A percentile compares a stretch with the other conserved stretches of the same genome.
phyloP scores from a whole-genome alignment of 1,140 invertebrate genomes.

The Coptotermes formosanus region DNA sequence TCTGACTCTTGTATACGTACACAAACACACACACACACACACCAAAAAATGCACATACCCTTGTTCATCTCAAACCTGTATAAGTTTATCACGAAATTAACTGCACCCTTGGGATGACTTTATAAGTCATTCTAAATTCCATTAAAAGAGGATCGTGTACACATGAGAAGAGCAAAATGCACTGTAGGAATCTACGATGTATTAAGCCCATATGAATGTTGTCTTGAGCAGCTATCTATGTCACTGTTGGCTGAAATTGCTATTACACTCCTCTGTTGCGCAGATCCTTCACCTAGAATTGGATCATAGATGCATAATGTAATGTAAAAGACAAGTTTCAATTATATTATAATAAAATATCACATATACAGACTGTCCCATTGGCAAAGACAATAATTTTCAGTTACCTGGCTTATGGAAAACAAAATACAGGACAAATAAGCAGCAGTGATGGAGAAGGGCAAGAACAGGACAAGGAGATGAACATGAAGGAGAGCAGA shows the following conservation, averaged over 20 bases:
- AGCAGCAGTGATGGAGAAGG: no score
- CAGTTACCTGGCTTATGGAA: no score
- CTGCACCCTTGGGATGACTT: neutral
- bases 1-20: no score
- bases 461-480: no score
- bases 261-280: slow-evolving; percentile 19
- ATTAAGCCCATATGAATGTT: slow-evolving; percentile 14
- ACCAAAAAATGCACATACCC: neutral
- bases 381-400: no score
- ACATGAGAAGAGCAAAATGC: neutral
- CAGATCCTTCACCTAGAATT: neutral
- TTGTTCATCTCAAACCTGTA: neutral
- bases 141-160: neutral
- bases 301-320: no score
- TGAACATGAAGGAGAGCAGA: no score
- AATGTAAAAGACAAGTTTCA: no score
- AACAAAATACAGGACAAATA: no score
- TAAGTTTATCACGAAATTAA: neutral
- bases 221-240: slow-evolving; percentile 36
- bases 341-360: no score
- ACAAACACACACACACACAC: neutral
- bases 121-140: neutral
- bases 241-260: neutral
- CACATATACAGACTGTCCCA: no score
- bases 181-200: neutral